phyloP scores from a whole-genome alignment of 2,888 invertebrate species.

The Alentia gelatinosa region DNA sequence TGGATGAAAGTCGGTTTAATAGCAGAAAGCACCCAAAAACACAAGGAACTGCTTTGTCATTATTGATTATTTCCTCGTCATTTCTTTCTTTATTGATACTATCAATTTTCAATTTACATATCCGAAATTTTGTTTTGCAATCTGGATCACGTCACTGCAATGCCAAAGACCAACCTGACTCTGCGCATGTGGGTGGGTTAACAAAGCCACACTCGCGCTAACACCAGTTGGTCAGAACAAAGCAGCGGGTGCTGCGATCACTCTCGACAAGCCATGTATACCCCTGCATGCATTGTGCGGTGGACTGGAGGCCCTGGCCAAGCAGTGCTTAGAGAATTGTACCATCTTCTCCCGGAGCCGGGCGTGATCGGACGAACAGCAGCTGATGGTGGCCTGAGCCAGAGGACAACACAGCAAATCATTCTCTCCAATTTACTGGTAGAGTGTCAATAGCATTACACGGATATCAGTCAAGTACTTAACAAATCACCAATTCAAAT shows the following conservation, averaged over 20 bases:
- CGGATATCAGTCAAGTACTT: no score
- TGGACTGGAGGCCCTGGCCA: not conserved
- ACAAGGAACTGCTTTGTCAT: no score
- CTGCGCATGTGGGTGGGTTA: not conserved
- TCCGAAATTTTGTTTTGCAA: not conserved
- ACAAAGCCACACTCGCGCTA: not conserved
- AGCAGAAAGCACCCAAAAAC: no score
- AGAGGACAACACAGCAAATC: not conserved
- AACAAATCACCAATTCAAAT: no score
- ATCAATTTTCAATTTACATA: not conserved
- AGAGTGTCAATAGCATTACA: no score
- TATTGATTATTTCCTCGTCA: no score
- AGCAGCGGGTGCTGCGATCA: not conserved
- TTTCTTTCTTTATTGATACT: not conserved
- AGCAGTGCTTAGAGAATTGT: slow-evolving; percentile 9
- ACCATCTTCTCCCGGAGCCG: not conserved
- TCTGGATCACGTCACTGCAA: not conserved
- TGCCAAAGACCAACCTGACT: not conserved
- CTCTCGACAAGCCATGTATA: not conserved
- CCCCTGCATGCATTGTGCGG: not conserved
- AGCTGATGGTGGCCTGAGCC: not conserved
- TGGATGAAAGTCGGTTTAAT: no score
- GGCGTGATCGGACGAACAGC: not conserved
- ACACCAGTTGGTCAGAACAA: not conserved
- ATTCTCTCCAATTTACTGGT: no score